Percentiles rank a stretch among this genome's conserved stretches.
phyloP scores from a whole-genome alignment of 2,797 vertebrate genomes.

The Propithecus perrieri region DNA sequence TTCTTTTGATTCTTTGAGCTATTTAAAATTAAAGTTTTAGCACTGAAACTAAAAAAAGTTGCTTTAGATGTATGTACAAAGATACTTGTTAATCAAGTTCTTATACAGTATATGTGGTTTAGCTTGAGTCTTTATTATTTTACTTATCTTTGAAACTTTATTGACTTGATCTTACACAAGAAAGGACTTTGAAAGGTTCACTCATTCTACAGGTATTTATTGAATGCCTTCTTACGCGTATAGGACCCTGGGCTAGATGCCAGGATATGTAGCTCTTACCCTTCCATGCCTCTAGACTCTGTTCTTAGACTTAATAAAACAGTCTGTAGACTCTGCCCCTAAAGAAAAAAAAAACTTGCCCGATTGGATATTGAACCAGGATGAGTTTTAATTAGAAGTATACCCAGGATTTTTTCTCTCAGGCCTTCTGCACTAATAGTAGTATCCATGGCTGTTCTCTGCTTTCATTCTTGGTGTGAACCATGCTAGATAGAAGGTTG shows the following conservation, averaged over 20 bases:
- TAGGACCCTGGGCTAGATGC: background rate
- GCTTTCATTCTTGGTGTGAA: background rate
- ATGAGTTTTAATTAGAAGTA: background rate
- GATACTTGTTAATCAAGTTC: slow-evolving; percentile 8
- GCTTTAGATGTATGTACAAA: background rate
- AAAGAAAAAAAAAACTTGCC: background rate
- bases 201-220: background rate
- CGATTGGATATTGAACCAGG: background rate
- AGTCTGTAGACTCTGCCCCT: background rate
- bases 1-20: slow-evolving; percentile 42
- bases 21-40: slow-evolving; percentile 38
- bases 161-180: background rate
- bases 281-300: background rate
- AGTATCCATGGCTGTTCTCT: background rate
- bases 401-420: background rate
- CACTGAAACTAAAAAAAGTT: slow-evolving; percentile 33
- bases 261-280: background rate
- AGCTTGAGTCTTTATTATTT: background rate
- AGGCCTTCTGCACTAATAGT: background rate
- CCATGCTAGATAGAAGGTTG: background rate
- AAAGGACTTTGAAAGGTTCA: background rate
- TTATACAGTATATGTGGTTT: background rate
- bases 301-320: background rate
- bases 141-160: slow-evolving; percentile 15
- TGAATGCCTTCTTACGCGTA: background rate